These are phyloP conservation scores for Aleiodes leptofemur DNA, from an alignment of 2,888 invertebrate species.

Conservation along the genomic window DNA sequence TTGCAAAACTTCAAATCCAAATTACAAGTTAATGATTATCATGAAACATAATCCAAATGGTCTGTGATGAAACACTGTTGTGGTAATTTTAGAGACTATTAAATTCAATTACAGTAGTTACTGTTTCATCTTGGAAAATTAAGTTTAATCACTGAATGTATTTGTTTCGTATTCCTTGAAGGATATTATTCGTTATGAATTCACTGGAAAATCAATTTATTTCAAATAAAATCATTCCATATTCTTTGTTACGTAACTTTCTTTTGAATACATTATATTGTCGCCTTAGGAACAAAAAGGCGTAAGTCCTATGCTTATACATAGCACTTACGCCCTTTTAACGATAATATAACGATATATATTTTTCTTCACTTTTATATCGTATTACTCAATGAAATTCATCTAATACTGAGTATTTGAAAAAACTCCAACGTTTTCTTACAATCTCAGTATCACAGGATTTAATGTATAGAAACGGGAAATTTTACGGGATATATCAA, in stretches of 20 bases:
- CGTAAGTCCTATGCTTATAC: not conserved
- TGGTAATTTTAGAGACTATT: not conserved
- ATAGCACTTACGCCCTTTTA: too few species aligned
- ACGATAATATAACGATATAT: not conserved
- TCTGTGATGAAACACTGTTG: not conserved
- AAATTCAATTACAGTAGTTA: constrained; percentile 9
- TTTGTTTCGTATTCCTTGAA: not conserved
- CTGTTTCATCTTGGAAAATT: not conserved
- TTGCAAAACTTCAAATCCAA: not conserved
- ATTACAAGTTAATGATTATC: not conserved
- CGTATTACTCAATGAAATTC: constrained; percentile 8
- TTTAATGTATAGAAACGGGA: constrained; percentile 53
- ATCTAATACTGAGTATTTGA: constrained; percentile 1
- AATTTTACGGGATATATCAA: constrained; percentile 52
- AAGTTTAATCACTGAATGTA: not conserved
- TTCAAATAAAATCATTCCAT: constrained; percentile 7
- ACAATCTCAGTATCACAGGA: not conserved
- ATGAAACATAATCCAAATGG: not conserved
- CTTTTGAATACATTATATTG: not conserved
- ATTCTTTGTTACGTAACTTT: not conserved
- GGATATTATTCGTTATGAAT: not conserved
- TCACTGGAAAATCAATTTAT: not conserved
- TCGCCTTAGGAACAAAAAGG: too few species aligned
- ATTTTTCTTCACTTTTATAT: not conserved
- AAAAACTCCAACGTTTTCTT: constrained; percentile 22